Conservation (phyloP, 2,797 vertebrate genomes). For the Garrulus glandarius region DNA sequence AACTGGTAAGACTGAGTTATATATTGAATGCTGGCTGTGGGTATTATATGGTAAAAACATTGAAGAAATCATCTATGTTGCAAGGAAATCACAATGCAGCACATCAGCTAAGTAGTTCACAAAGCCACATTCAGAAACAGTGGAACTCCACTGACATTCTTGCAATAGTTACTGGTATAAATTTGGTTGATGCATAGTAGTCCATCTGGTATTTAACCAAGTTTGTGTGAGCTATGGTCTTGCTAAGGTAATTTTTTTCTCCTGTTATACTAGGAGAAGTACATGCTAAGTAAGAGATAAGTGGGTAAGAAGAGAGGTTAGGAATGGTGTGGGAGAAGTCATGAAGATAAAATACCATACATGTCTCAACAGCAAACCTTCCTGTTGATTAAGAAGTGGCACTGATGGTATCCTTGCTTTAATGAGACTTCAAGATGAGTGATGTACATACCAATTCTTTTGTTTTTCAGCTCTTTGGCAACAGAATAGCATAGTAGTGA, state of each 20-base stretch:
- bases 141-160: neutral
- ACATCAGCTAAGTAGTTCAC: neutral
- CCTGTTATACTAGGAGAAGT: neutral
- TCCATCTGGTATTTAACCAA: neutral
- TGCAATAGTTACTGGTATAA: neutral
- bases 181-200: neutral
- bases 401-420: slow-evolving; percentile 26
- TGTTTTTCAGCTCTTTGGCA: slow-evolving; percentile 5
- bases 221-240: neutral
- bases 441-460: neutral
- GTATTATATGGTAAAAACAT: neutral
- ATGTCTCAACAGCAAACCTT: slow-evolving; percentile 27
- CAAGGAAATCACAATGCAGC: neutral
- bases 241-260: neutral
- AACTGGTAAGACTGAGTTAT: neutral
- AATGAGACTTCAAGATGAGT: slow-evolving; percentile 52
- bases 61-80: neutral
- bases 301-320: neutral
- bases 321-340: neutral
- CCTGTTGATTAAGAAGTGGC: neutral
- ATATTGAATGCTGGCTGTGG: neutral
- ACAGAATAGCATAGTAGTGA: neutral
- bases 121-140: neutral
- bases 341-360: slow-evolving; percentile 14
- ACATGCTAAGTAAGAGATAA: neutral